These are phyloP conservation scores for Microplitis manilae DNA, from an alignment of 2,888 invertebrate species.

Conservation along the genomic window DNA sequence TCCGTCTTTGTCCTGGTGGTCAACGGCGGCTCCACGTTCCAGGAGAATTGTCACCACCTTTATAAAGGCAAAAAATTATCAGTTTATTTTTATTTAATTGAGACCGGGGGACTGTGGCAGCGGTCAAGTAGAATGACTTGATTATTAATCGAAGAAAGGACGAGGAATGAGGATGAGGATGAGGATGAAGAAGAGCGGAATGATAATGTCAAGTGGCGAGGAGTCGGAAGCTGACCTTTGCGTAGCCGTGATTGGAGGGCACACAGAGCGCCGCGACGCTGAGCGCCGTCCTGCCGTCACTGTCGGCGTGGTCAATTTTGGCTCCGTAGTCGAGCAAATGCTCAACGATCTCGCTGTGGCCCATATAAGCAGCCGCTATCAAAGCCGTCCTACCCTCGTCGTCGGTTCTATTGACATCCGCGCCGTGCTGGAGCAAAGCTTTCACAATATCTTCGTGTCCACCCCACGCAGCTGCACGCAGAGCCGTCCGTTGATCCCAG, in stretches of 20 bases:
- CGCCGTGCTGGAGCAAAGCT: conserved; percentile 83
- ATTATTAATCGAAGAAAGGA: conserved; percentile 14
- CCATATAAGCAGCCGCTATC: conserved; percentile 97
- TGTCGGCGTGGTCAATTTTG: conserved; percentile 87
- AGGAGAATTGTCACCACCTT: conserved; percentile 81
- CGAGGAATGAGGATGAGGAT: neutral
- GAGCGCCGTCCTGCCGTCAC: conserved; percentile 89
- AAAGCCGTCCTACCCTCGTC: conserved; percentile 93
- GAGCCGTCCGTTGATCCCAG: conserved; percentile 89
- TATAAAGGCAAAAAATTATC: conserved; percentile 40
- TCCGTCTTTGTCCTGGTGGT: conserved; percentile 87
- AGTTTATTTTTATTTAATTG: neutral
- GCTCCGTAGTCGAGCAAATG: conserved; percentile 87
- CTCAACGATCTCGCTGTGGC: conserved; percentile 92
- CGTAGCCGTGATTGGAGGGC: conserved; percentile 82
- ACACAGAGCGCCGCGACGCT: conserved; percentile 91
- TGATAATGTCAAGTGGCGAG: neutral
- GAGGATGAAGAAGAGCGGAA: too few species aligned
- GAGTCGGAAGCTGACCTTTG: conserved; percentile 70
- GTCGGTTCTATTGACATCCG: conserved; percentile 87
- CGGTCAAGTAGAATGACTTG: too few species aligned
- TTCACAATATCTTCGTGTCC: conserved; percentile 90
- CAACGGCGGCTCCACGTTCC: conserved; percentile 87
- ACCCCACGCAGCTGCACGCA: conserved; percentile 94
- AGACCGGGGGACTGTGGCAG: neutral